Base-by-base conservation (phyloP, 92 coral and sea anemone species). In the Paramuricea clavata region DNA sequence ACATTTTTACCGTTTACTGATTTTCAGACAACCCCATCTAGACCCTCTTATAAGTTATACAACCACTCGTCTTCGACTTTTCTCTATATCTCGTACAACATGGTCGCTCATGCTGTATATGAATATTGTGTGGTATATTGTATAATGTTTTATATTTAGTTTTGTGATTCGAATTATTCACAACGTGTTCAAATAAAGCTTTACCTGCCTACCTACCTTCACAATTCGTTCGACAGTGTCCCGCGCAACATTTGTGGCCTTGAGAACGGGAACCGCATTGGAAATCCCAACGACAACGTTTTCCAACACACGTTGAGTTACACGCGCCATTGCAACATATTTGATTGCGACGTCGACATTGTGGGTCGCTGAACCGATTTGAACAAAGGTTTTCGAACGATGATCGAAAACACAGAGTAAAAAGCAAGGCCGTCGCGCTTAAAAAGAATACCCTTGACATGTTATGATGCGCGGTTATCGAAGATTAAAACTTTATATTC, bases 271-370 rank as follows among this genome's bases (percentile, higher is more conserved):
- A 3, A 39, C 59, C 36, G 31, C 84, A 79, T 19, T 79, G 84
- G 25, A 31, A 22, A 31, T 31, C 19, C 56, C 72, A 61, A 12
- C 47, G 57, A 49, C 84, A 79, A 61, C 44, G 65, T 42, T 36
- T 79, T 5, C 69, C 82, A 10, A 42, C 17, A 22, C 82, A 76
- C 26, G 82, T 28, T 3, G 82, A 49, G 30, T 27, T 52, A 36
- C 82, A 76, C n/a, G 30, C 67, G 69, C 44, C 26, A 49, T 52
- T 49, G 42, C 82, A 76, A n/a, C 84, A 79, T 13, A 57, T 25
- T 39, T 79, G 52, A 25, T n/a, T 1, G 1, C 36, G 54, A 8
- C 17, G 39, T 33, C 36, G 72, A 65, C 72, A 65, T 65, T 13
- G 27, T 33, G 39, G 72, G 31, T 65, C 72, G 39, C 72, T 25